These are phyloP conservation scores for Gobius niger DNA, from an alignment of 2,113 vertebrate genomes.

Conservation along the genomic window DNA sequence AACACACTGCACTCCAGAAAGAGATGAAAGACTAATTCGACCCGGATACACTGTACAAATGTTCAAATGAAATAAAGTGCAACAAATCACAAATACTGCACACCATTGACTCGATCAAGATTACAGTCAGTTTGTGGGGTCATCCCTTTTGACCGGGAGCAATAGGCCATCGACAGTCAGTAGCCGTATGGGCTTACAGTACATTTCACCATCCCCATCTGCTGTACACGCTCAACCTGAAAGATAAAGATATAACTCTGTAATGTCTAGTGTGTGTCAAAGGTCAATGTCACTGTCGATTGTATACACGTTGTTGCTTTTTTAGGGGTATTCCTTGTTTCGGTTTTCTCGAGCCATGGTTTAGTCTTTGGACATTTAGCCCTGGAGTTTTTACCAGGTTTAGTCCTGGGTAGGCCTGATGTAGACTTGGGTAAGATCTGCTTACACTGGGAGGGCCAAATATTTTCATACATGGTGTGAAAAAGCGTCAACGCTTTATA, in stretches of 20 bases:
- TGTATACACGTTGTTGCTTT: no score
- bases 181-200: neutral
- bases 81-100: neutral
- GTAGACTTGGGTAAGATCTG: no score
- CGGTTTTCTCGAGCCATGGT: no score
- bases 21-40: slow-evolving; percentile 1
- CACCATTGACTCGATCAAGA: neutral
- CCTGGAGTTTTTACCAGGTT: no score
- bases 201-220: neutral
- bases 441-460: no score
- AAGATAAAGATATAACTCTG: neutral
- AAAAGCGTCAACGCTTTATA: no score
- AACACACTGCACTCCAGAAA: slow-evolving; percentile 10
- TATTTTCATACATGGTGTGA: no score
- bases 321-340: no score
- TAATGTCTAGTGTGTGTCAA: neutral
- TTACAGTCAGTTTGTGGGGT: neutral
- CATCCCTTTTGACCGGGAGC: neutral
- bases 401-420: no score
- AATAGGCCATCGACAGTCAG: neutral
- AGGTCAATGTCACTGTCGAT: neutral
- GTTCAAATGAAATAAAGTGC: neutral
- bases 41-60: slow-evolving; percentile 2
- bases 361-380: no score
- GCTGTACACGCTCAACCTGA: slow-evolving; percentile 10